These are phyloP conservation scores for Drosophila falleni DNA, from an alignment of 2,888 invertebrate genomes.

Conservation along the genomic window DNA sequence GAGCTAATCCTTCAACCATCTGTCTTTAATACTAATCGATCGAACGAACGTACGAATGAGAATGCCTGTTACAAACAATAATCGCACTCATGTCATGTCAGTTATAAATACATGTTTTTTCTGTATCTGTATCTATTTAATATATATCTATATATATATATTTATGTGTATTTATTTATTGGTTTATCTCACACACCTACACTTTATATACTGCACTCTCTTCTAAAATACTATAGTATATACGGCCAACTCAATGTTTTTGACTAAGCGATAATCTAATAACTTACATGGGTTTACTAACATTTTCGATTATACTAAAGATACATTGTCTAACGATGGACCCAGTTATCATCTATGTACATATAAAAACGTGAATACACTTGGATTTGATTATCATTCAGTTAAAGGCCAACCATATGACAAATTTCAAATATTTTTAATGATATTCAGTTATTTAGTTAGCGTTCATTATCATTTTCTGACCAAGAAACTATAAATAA, in stretches of 20 bases:
- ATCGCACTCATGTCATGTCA: conserved; percentile 74
- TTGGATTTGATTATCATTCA: neutral
- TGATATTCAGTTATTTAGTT: neutral
- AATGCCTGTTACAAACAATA: conserved; percentile 67
- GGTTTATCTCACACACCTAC: conserved; percentile 21
- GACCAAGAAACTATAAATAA: neutral
- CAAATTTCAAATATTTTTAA: neutral
- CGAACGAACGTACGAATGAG: conserved; percentile 46
- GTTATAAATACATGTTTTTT: conserved; percentile 75
- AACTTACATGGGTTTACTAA: conserved; percentile 4
- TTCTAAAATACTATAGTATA: neutral
- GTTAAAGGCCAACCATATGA: neutral
- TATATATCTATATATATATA: conserved; percentile 43
- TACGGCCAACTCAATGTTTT: conserved; percentile 1
- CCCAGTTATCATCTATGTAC: conserved; percentile 1
- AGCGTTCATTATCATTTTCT: neutral
- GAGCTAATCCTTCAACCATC: conserved; percentile 45
- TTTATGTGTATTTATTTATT: conserved; percentile 58
- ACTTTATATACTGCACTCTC: neutral
- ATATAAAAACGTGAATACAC: neutral
- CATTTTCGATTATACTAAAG: conserved; percentile 6
- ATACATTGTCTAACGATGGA: conserved; percentile 2
- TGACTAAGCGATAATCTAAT: conserved; percentile 5
- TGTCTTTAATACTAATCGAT: conserved; percentile 32
- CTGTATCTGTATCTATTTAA: conserved; percentile 66